Percentiles rank a stretch among this genome's conserved stretches.
Evolutionary conservation across 2,888 invertebrate species (phyloP).

Genomic region (Augiades crinisus): DNA sequence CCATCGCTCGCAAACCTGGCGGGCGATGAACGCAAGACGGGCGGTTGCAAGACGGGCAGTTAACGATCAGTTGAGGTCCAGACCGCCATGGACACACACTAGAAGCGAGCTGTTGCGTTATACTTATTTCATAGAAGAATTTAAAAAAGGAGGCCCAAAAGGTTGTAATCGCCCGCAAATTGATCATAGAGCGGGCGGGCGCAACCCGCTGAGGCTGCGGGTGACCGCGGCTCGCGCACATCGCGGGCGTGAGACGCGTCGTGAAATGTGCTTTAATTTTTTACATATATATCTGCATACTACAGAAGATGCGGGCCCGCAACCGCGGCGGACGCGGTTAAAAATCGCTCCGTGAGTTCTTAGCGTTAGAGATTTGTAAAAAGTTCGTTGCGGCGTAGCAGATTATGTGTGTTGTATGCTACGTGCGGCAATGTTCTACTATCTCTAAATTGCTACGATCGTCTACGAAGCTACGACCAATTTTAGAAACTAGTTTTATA

Average conservation of each 20-base stretch:
- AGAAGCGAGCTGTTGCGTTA: constrained; percentile 14
- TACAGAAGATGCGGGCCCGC: no score
- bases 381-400: no score
- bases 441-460: no score
- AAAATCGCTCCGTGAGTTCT: no score
- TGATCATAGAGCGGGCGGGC: constrained; percentile 3
- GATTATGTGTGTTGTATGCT: no score
- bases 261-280: constrained; percentile 16
- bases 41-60: not conserved
- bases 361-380: no score
- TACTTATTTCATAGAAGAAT: constrained; percentile 19
- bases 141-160: constrained; percentile 14
- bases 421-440: no score
- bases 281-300: constrained; percentile 12
- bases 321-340: no score
- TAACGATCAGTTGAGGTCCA: not conserved
- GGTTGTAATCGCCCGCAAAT: constrained; percentile 6
- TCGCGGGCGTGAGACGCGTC: constrained; percentile 11
- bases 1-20: no score
- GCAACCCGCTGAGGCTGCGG: constrained; percentile 3
- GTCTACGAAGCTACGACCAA: no score
- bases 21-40: no score
- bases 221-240: constrained; percentile 1
- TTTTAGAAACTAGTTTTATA: no score
- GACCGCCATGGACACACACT: not conserved